Percentiles rank a stretch among this genome's conserved stretches.
These are phyloP conservation scores for Acromyrmex echinatior DNA, from an alignment of 1,140 invertebrate genomes.

Conservation along the genomic window DNA sequence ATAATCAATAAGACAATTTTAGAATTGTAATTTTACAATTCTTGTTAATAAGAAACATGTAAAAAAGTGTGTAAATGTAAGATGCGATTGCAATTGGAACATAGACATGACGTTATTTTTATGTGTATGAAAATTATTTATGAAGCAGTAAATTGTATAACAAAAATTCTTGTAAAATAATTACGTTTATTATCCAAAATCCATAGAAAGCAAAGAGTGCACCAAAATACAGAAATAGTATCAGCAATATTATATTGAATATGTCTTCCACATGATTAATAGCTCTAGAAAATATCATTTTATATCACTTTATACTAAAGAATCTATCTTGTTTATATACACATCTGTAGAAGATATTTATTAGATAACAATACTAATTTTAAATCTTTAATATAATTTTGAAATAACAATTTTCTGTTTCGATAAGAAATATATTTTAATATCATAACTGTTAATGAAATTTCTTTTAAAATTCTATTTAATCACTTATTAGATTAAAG, in stretches of 20 bases:
- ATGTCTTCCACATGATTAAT: constrained; percentile 19
- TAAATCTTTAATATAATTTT: not conserved
- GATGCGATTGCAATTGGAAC: too few relatives aligned
- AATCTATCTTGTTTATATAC: not conserved
- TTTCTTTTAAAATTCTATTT: too few relatives aligned
- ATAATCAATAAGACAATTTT: too few relatives aligned
- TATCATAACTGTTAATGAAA: too few relatives aligned
- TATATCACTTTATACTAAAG: not conserved
- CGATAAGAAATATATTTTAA: too few relatives aligned
- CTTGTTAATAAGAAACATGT: too few relatives aligned
- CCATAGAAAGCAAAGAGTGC: constrained; percentile 21
- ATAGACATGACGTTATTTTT: too few relatives aligned
- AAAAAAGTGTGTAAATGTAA: too few relatives aligned
- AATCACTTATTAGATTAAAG: too few relatives aligned
- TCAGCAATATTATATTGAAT: constrained; percentile 30
- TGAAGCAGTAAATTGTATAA: not conserved
- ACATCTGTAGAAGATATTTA: not conserved
- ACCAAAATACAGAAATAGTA: constrained; percentile 47
- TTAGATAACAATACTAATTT: not conserved
- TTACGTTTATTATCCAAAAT: constrained; percentile 40
- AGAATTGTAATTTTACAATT: too few relatives aligned
- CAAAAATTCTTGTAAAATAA: not conserved
- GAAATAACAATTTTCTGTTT: not conserved
- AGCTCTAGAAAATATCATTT: constrained; percentile 20
- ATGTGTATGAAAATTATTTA: too few relatives aligned